Evolutionary conservation across 2,797 vertebrate species (phyloP).

Genomic region (Coccyzus lansbergi): DNA sequence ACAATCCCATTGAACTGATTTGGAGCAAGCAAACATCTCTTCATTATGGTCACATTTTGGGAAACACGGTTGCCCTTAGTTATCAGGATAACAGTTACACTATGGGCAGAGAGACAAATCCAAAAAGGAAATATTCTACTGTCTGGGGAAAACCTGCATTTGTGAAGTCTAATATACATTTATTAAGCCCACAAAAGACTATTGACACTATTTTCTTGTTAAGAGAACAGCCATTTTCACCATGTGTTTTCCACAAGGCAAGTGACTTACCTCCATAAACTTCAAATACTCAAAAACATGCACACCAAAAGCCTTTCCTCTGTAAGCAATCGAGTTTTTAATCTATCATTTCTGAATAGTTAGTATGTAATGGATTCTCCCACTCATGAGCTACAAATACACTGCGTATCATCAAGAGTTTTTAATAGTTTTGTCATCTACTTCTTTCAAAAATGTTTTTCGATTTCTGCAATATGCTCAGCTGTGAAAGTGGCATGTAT

Average conservation of each 20-base stretch:
- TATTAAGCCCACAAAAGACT: background rate
- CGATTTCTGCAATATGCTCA: slow-evolving; percentile 43
- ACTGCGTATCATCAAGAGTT: background rate
- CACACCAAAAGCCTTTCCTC: background rate
- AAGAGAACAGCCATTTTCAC: background rate
- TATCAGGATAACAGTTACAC: background rate
- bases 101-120: background rate
- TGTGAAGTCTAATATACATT: background rate
- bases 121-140: background rate
- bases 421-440: slow-evolving; percentile 42
- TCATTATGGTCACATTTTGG: background rate
- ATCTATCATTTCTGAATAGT: background rate
- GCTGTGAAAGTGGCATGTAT: slow-evolving; percentile 5
- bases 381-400: slow-evolving; percentile 21
- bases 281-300: background rate
- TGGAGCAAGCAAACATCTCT: background rate
- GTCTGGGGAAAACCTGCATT: background rate
- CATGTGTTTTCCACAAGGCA: background rate
- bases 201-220: background rate
- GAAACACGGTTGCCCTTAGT: background rate
- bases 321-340: background rate
- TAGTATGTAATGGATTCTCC: background rate
- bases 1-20: background rate
- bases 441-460: slow-evolving; percentile 9
- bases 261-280: background rate